These are phyloP conservation scores for Myoxocephalus aenaeus DNA, from an alignment of 2,797 vertebrate genomes.

Conservation along the genomic window DNA sequence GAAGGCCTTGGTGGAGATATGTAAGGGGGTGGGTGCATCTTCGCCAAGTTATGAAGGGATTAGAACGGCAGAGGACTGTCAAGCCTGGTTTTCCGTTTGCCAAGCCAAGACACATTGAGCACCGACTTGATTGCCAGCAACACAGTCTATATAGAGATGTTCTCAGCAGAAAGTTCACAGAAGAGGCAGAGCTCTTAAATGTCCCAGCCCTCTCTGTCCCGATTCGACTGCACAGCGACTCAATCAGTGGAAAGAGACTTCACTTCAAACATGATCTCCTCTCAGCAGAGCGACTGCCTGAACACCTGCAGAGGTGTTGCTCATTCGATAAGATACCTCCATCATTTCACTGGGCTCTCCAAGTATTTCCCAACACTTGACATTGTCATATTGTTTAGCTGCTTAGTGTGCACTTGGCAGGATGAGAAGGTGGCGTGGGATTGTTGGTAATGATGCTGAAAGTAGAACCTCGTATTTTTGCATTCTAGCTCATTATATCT, in stretches of 20 bases:
- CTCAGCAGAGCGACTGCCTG: background rate
- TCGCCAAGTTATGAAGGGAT: conserved; percentile 49
- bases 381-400: conserved; percentile 25
- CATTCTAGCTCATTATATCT: conserved; percentile 11
- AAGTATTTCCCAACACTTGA: conserved; percentile 22
- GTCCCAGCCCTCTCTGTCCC: conserved; percentile 23
- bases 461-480: background rate
- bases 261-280: conserved; percentile 21
- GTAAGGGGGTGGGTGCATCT: conserved; percentile 38
- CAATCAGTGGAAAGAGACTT: conserved; percentile 3
- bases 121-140: conserved; percentile 31
- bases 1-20: conserved; percentile 40
- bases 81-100: conserved; percentile 22
- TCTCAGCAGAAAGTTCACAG: conserved; percentile 39
- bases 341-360: background rate
- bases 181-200: conserved; percentile 25
- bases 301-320: conserved; percentile 14
- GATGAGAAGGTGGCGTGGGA: conserved; percentile 16
- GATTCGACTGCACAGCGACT: conserved; percentile 27
- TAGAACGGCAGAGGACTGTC: conserved; percentile 48
- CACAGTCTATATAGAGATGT: conserved; percentile 44
- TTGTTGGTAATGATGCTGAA: conserved; percentile 13
- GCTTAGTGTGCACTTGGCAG: conserved; percentile 15
- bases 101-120: conserved; percentile 40
- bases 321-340: conserved; percentile 19